A percentile compares a stretch with the other conserved stretches of the same genome.
Conservation (phyloP, 30 jellyfish, hydroid and myxozoan genomes). For the Chironex yamaguchii region DNA sequence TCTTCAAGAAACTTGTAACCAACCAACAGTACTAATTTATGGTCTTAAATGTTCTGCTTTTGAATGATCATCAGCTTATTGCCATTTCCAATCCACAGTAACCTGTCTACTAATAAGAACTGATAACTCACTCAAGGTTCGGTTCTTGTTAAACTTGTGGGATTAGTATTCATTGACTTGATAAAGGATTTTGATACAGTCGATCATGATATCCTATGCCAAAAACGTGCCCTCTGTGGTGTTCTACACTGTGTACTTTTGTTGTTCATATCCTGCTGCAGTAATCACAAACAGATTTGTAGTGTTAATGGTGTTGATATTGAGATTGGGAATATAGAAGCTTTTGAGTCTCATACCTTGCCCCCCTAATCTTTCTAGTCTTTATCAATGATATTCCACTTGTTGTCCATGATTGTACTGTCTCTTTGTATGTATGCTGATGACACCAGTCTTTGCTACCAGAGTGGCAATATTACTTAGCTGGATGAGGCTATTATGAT, state of each 20-base stretch:
- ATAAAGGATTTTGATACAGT: constrained; percentile 39
- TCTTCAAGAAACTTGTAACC: too few species aligned
- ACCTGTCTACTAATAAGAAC: constrained; percentile 18
- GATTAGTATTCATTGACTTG: constrained; percentile 15
- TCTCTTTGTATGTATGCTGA: constrained; percentile 37
- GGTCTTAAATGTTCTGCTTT: too few species aligned
- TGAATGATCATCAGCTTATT: constrained; percentile 1
- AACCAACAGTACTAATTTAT: too few species aligned
- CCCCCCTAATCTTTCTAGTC: constrained; percentile 8
- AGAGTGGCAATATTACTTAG: background rate
- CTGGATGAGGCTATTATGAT: constrained; percentile 26
- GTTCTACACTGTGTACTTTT: constrained; percentile 1
- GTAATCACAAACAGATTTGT: constrained; percentile 28
- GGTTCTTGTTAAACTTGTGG: constrained; percentile 21
- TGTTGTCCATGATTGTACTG: background rate
- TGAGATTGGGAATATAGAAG: background rate
- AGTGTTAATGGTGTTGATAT: constrained; percentile 16
- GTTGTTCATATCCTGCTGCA: constrained; percentile 28
- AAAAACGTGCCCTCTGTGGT: constrained; percentile 5
- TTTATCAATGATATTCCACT: constrained; percentile 12
- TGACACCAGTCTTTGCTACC: constrained; percentile 24
- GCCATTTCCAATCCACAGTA: background rate
- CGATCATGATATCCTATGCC: constrained; percentile 51
- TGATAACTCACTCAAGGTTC: constrained; percentile 32
- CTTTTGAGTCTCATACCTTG: constrained; percentile 23